phyloP scores from a whole-genome alignment of 2,113 vertebrate genomes.

The Aspidoscelis tigris region DNA sequence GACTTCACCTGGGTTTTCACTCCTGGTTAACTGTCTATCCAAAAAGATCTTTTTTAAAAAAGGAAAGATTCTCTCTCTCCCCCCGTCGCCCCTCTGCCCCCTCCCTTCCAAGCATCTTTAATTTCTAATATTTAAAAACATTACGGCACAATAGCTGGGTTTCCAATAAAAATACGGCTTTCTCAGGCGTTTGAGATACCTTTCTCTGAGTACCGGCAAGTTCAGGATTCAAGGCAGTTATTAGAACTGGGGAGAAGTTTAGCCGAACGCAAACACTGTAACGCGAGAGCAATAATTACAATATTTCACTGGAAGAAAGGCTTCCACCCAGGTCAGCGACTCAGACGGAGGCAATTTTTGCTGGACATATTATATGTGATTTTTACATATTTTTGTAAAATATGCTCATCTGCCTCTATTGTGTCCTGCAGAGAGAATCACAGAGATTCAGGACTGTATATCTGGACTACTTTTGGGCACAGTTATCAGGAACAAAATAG shows the following conservation, averaged over 20 bases:
- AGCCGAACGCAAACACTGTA: slow-evolving; percentile 8
- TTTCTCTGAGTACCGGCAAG: slow-evolving; percentile 36
- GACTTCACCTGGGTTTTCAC: slow-evolving; percentile 75
- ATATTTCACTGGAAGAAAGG: background rate
- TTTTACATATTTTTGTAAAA: slow-evolving; percentile 35
- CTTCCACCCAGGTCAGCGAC: slow-evolving; percentile 6
- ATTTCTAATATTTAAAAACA: slow-evolving; percentile 65
- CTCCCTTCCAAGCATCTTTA: slow-evolving; percentile 18
- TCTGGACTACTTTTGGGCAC: slow-evolving; percentile 43
- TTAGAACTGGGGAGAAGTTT: slow-evolving; percentile 29
- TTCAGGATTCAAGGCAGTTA: slow-evolving; percentile 67
- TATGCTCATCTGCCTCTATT: slow-evolving; percentile 30
- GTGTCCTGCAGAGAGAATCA: slow-evolving; percentile 7
- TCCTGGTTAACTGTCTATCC: slow-evolving; percentile 75
- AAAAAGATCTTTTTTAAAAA: no score
- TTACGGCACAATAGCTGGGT: background rate
- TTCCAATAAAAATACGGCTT: slow-evolving; percentile 10
- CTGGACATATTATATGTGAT: slow-evolving; percentile 15
- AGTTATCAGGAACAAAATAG: slow-evolving; percentile 25
- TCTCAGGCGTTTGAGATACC: slow-evolving; percentile 45
- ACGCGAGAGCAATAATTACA: slow-evolving; percentile 13
- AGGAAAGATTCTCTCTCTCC: no score
- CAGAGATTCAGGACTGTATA: slow-evolving; percentile 21
- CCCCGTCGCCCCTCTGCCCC: background rate
- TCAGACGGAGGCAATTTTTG: background rate